Conservation (phyloP, 2,888 invertebrate genomes). For the Lissocephala sabroskyi region DNA sequence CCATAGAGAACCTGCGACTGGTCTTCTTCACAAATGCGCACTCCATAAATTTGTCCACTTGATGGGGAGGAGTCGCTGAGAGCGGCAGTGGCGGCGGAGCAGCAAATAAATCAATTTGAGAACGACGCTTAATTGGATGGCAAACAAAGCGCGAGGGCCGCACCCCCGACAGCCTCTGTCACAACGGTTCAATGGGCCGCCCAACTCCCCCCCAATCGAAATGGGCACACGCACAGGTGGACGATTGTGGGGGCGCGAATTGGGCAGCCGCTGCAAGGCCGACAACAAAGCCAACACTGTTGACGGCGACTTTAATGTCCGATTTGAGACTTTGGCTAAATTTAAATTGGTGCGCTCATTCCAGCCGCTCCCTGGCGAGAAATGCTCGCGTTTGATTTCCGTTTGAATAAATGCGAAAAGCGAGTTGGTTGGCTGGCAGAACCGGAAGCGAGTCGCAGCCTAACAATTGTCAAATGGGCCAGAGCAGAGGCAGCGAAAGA, state of each 20-base stretch:
- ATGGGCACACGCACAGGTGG: no score
- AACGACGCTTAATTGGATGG: conserved; percentile 39
- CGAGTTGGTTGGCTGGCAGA: no score
- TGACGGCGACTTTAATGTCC: no score
- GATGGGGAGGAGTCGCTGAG: no score
- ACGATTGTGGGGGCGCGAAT: neutral
- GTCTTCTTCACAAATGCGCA: no score
- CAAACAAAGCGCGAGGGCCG: conserved; percentile 13
- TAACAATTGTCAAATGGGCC: conserved; percentile 20
- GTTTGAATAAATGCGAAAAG: no score
- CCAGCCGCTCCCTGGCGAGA: no score
- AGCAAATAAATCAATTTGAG: conserved; percentile 47
- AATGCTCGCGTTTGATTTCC: no score
- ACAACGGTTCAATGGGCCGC: conserved; percentile 20
- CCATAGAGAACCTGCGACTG: no score
- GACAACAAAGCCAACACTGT: conserved; percentile 31
- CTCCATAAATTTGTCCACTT: conserved; percentile 40
- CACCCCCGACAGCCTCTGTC: conserved; percentile 30
- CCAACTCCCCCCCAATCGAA: no score
- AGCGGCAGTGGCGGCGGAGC: conserved; percentile 2
- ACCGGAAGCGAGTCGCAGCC: conserved; percentile 57
- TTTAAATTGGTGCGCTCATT: conserved; percentile 23
- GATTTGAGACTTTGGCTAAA: neutral
- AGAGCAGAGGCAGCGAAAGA: no score
- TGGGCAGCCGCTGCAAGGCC: neutral